Percentiles rank a stretch among this genome's conserved stretches.
These are phyloP conservation scores for Pituophis catenifer DNA, from an alignment of 2,113 vertebrate species.

Conservation along the genomic window DNA sequence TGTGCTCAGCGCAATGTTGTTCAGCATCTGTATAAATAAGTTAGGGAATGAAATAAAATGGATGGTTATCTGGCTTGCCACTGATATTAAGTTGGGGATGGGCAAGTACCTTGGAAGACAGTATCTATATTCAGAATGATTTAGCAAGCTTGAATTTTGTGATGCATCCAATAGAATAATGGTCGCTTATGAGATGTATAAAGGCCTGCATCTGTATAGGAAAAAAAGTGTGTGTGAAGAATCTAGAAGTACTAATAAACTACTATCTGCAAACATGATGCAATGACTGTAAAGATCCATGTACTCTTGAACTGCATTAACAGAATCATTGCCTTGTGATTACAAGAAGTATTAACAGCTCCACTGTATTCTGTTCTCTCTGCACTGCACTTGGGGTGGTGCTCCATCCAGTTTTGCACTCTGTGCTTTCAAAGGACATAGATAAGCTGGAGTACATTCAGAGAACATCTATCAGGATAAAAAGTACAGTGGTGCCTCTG, in stretches of 20 bases:
- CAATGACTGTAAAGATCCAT: background rate
- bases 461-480: background rate
- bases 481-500: background rate
- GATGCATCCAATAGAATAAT: background rate
- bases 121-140: background rate
- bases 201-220: background rate
- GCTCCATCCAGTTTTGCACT: background rate
- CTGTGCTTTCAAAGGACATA: background rate
- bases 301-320: background rate
- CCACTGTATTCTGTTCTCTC: background rate
- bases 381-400: background rate
- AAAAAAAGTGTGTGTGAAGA: background rate
- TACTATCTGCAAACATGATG: background rate
- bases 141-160: background rate
- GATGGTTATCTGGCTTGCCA: background rate
- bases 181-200: background rate
- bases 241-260: background rate
- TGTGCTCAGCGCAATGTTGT: background rate
- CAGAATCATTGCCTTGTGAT: background rate
- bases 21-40: background rate
- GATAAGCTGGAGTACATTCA: background rate
- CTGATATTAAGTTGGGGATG: background rate
- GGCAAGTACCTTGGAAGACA: background rate
- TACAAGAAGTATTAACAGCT: background rate
- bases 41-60: background rate